Evolutionary conservation across 1,140 invertebrate species (phyloP).

Genomic region (Steinernema khuongi): DNA sequence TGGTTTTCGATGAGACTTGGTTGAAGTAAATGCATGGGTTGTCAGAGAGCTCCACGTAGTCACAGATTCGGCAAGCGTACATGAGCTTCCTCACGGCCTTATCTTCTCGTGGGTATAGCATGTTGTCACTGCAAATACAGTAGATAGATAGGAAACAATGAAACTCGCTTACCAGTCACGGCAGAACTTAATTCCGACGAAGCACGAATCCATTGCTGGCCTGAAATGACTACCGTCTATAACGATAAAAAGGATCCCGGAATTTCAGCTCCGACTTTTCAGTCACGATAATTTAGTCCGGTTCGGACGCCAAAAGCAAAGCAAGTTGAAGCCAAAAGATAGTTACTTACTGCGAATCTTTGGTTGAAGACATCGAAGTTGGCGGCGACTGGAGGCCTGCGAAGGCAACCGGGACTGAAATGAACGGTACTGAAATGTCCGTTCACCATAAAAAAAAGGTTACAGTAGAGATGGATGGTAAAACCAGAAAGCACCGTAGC

Average conservation of each 20-base stretch:
- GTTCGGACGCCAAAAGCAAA: no score
- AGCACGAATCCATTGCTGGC: not conserved
- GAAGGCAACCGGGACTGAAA: no score
- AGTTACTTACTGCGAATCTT: no score
- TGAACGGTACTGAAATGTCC: no score
- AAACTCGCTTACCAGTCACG: constrained; percentile 71
- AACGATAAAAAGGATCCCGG: not conserved
- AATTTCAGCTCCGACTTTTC: no score
- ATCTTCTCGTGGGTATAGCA: constrained; percentile 98
- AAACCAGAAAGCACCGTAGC: not conserved
- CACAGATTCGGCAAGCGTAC: constrained; percentile 93
- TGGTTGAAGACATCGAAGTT: no score
- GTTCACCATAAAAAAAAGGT: not conserved
- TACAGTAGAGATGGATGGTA: not conserved
- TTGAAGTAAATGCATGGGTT: constrained; percentile 99
- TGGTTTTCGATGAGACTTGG: constrained; percentile 99
- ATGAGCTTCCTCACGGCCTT: constrained; percentile 88
- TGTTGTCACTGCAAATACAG: constrained; percentile 77
- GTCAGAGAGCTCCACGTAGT: constrained; percentile 88
- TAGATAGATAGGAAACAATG: constrained; percentile 20
- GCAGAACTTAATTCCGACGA: constrained; percentile 80
- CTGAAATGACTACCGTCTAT: not conserved
- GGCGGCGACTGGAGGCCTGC: no score
- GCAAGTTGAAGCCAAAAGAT: no score
- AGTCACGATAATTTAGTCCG: no score